Percentiles rank a stretch among this genome's conserved stretches.
Conservation (phyloP, 2,113 vertebrate genomes). For the Columba janthina region DNA sequence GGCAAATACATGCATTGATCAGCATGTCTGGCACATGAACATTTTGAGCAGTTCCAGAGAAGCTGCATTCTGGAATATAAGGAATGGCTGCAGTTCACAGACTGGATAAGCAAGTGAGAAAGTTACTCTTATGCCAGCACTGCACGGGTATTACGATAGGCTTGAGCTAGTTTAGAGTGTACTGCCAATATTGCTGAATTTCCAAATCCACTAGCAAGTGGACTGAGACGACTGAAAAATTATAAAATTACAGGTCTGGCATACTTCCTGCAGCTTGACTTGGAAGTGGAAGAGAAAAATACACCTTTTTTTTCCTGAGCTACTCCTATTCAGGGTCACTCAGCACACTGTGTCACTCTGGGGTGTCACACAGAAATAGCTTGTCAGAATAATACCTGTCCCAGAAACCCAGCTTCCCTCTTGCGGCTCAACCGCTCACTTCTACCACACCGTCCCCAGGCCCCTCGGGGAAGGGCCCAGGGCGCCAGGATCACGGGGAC, state of each 20-base stretch:
- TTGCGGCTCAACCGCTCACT: fast-evolving
- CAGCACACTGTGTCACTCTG: fast-evolving
- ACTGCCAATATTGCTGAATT: not conserved
- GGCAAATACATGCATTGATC: not conserved
- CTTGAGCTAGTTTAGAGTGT: not conserved
- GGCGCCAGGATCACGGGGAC: fast-evolving
- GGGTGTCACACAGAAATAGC: not conserved
- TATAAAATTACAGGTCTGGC: fast-evolving
- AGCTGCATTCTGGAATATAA: not conserved
- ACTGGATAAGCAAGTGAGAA: not conserved
- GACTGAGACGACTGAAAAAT: not conserved
- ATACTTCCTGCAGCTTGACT: not conserved
- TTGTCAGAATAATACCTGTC: not conserved
- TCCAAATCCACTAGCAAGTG: not conserved
- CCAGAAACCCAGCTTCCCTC: not conserved
- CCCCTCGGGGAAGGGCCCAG: not conserved
- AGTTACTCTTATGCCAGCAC: not conserved
- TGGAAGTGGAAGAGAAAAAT: not conserved
- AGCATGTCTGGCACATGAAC: not conserved
- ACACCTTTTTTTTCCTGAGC: not conserved
- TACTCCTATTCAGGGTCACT: not conserved
- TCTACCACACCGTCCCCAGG: not conserved
- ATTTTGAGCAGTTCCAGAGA: not conserved
- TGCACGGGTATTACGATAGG: fast-evolving
- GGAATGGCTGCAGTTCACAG: not conserved